phyloP scores from a whole-genome alignment of 1,140 invertebrate species.

The Orussus abietinus region DNA sequence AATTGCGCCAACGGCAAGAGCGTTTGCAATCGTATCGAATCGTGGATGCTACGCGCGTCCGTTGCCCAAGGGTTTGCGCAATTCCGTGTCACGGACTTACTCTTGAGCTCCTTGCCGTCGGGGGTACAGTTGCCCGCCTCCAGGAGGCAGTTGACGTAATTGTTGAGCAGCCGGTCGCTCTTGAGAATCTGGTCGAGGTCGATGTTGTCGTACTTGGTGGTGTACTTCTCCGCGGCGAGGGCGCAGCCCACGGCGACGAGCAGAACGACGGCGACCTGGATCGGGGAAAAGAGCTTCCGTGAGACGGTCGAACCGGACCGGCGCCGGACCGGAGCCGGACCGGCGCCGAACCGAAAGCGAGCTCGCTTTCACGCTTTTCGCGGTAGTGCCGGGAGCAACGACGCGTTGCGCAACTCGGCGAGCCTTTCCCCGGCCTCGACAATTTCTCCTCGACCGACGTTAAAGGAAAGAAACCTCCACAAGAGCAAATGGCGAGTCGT shows the following conservation, averaged over 20 bases:
- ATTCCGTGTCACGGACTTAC: too few relatives aligned
- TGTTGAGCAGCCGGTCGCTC: slow-evolving; percentile 59
- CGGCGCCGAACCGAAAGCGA: neutral
- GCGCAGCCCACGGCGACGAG: slow-evolving; percentile 34
- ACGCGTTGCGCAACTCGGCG: too few relatives aligned
- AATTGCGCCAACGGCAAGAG: slow-evolving; percentile 59
- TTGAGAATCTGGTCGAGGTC: slow-evolving; percentile 62
- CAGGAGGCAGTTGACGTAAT: slow-evolving; percentile 63
- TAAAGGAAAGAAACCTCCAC: too few relatives aligned
- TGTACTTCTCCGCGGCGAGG: slow-evolving; percentile 54
- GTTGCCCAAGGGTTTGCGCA: too few relatives aligned
- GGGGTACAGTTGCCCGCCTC: slow-evolving; percentile 64
- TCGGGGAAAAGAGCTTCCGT: neutral
- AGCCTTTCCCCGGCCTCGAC: too few relatives aligned
- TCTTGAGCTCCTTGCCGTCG: slow-evolving; percentile 54
- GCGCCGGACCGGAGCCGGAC: neutral
- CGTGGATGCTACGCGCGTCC: slow-evolving; percentile 56
- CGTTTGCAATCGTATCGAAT: slow-evolving; percentile 58
- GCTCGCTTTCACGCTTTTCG: neutral
- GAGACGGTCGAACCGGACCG: neutral
- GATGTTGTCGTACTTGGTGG: slow-evolving; percentile 67
- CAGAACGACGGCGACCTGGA: slow-evolving; percentile 32
- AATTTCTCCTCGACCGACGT: too few relatives aligned
- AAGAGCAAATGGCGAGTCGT: too few relatives aligned
- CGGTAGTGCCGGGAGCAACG: too few relatives aligned